Percentiles rank a stretch among this genome's conserved stretches.
Evolutionary conservation across 1,140 invertebrate genomes (phyloP).

Genomic region (Anastrepha ludens): DNA sequence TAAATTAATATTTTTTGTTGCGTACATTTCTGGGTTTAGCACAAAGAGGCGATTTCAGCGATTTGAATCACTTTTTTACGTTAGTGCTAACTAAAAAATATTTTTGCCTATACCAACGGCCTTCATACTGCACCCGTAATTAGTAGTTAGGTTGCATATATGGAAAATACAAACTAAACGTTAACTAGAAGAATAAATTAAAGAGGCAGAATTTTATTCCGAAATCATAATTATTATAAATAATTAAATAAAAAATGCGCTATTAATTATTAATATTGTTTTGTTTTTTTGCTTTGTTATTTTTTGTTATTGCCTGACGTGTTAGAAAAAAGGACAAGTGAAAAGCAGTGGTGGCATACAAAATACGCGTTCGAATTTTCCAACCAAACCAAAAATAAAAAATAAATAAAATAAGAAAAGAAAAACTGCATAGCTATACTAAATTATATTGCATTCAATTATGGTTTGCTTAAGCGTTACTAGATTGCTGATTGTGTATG

Average conservation of each 20-base stretch:
- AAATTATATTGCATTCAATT: constrained; percentile 35
- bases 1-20: background rate
- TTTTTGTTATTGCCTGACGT: background rate
- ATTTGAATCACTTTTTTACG: background rate
- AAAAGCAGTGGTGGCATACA: constrained; percentile 39
- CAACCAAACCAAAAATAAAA: background rate
- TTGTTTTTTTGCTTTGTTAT: background rate
- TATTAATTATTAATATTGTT: background rate
- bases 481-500: background rate
- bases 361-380: background rate
- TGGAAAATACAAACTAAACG: background rate
- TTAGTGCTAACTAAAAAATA: background rate
- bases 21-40: background rate
- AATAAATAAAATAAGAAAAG: constrained; percentile 8
- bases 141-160: background rate
- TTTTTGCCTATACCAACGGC: background rate
- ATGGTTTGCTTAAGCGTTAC: constrained; percentile 25
- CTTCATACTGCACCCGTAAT: background rate
- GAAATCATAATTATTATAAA: constrained; percentile 33
- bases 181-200: constrained; percentile 54
- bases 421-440: constrained; percentile 38
- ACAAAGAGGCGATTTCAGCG: constrained; percentile 29
- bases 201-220: constrained; percentile 54
- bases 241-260: constrained; percentile 48
- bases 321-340: constrained; percentile 65